Evolutionary conservation across 2,113 vertebrate genomes (phyloP).

Genomic region (Megaceryle torquata): DNA sequence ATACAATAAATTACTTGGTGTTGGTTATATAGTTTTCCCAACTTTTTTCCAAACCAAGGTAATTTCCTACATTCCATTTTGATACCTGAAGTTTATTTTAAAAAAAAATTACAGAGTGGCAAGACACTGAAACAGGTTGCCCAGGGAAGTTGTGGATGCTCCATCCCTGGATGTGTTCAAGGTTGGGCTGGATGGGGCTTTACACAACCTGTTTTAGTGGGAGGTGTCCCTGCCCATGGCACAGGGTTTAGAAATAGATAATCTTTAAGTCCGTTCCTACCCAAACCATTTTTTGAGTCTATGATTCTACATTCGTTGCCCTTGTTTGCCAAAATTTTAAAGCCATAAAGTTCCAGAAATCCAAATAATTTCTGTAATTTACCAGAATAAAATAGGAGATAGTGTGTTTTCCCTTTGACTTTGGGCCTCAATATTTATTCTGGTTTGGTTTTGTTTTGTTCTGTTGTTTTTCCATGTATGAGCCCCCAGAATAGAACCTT

Average conservation of each 20-base stretch:
- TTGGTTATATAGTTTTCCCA: neutral
- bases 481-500: neutral
- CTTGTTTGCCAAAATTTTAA: neutral
- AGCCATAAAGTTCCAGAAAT: neutral
- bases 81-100: neutral
- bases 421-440: neutral
- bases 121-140: too few species aligned
- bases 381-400: neutral
- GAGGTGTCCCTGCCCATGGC: too few species aligned
- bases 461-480: neutral
- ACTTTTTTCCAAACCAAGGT: neutral
- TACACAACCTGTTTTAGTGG: too few species aligned
- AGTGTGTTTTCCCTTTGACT: neutral
- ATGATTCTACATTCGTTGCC: neutral
- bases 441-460: neutral
- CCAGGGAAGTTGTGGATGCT: too few species aligned
- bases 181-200: too few species aligned
- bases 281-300: too few species aligned
- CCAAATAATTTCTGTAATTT: neutral
- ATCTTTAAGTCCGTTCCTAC: too few species aligned
- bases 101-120: neutral
- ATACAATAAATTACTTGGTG: neutral
- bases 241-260: too few species aligned
- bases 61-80: neutral
- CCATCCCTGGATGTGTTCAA: too few species aligned